Base-by-base conservation (phyloP, 1,140 invertebrate species). In the Pseudoatta argentina region DNA sequence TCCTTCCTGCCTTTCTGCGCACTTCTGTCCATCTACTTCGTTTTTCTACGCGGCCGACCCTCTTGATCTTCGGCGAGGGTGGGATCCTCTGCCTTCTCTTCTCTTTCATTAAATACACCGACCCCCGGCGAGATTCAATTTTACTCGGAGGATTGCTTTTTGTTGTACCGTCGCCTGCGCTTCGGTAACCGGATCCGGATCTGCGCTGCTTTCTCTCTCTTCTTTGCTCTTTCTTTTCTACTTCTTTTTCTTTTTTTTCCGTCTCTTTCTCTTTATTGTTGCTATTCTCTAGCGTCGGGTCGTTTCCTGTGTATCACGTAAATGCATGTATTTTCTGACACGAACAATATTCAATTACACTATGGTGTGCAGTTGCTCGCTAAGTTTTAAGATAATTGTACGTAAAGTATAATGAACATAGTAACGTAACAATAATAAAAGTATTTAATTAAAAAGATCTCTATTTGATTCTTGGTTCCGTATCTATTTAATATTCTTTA, bases 91-190 rank as follows among this genome's bases (percentile, higher is more conserved):
- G 72, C 44, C 55, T 55, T 85, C 89, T 86, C 86, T 89, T 92
- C 91, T 91, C 91, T 94, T 94, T 93, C 93, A 93, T 94, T 94
- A 94, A 94, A 94, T 93, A 91, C 89, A 88, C 73, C 86, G 73
- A 87, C 85, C 87, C 85, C 89, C 86, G 91, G 92, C 91, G 92
- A 94, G 93, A 94, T 95, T 94, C 92, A 94, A 95, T 95, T 95
- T 94, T 93, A 87, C 90, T 89, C 91, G 91, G 91, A 90, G 94
- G 89, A 95, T 95, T 94, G 93, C 93, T 94, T 95, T 95, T 94
- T 93, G 92, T 88, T 93, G 93, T 93, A 92, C 87, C 91, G 77
- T 88, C 88, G 85, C 86, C 81, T 76, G 67, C 44, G 67, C 51
- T 64, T 69, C 66, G 90, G 93, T 94, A 94, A 94, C 92, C 83